Evolutionary conservation across 2,888 invertebrate species (phyloP), one percentile per base, ranked within the genome.

Genomic region (Pachycephus smyrnensis): DNA sequence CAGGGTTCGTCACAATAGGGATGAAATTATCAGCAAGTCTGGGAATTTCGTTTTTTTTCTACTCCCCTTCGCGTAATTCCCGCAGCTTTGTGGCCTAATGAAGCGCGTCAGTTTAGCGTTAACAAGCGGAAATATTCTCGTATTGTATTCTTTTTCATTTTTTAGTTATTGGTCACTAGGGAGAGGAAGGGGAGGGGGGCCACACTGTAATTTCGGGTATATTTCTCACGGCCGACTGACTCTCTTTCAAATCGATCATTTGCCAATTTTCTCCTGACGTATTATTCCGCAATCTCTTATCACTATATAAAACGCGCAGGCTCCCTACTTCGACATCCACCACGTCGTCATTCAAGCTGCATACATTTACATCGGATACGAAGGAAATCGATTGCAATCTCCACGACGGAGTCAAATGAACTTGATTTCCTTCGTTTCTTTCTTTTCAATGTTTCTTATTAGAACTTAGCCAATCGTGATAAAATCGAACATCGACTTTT

Each of bases 51-150:
- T 23, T 55, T 55, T 3, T 23, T 1, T 23, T 23, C 23, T 55
- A 6, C 23, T 55, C 23, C 55, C 55, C 55, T 55, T 55, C 2
- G 23, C 23, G 9, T 23, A 2, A 9, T 55, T 23, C 55, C 23
- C 23, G 55, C 55, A 31, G 32, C 33, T 71, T 31, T 71, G 71
- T 15, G 31, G 71, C 31, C 12, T 71, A 71, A 71, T 71, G 71
- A 71, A 71, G 71, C 71, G 71, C 71, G 32, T 71, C 31, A 31
- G 31, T 1, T 71, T 33, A 33, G 9, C 71, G 31, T 31, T 71
- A 71, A 71, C 71, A 71, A 33, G 71, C 33, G 71, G 71, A 71
- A 71, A 33, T 31, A 71, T 71, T 71, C 55, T 55, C 23, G 55
- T 55, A 55, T 9, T 55, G 23, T 55, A 55, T 55, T 55, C 9